Conservation (phyloP, 2,113 vertebrate species). For the Panurus biarmicus region DNA sequence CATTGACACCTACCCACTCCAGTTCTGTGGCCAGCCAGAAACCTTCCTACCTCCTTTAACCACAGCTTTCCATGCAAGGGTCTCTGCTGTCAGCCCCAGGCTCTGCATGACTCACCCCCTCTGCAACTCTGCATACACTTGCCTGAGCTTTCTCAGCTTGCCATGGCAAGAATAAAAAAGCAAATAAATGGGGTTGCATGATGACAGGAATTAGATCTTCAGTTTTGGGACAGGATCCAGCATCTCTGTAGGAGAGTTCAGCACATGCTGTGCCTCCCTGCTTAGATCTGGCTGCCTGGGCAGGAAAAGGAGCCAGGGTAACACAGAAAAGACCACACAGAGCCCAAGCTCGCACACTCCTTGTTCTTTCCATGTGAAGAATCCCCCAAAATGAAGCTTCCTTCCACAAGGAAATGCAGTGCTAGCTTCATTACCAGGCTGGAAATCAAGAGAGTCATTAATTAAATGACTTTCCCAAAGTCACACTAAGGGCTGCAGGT, state of each 20-base stretch:
- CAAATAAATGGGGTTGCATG: neutral
- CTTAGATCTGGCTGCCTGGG: neutral
- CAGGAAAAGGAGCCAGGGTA: neutral
- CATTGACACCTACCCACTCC: conserved; percentile 12
- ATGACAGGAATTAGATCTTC: conserved; percentile 6
- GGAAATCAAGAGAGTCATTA: neutral
- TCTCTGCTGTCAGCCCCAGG: neutral
- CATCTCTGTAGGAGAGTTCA: neutral
- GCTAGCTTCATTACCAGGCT: neutral
- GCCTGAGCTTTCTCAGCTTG: neutral
- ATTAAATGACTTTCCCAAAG: neutral
- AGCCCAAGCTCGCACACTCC: neutral
- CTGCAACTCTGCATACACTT: neutral
- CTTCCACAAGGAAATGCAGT: neutral
- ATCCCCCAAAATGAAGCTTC: neutral
- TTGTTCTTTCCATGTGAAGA: neutral
- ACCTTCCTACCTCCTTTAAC: neutral
- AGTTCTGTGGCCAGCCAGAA: neutral
- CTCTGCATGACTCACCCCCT: neutral
- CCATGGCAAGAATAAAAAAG: neutral
- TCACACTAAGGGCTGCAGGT: neutral
- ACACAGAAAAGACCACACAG: neutral
- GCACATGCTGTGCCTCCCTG: neutral
- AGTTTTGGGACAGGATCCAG: neutral
- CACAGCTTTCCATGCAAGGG: neutral